Evolutionary conservation across 2,888 invertebrate genomes (phyloP).

Genomic region (Tortricodes alternella): DNA sequence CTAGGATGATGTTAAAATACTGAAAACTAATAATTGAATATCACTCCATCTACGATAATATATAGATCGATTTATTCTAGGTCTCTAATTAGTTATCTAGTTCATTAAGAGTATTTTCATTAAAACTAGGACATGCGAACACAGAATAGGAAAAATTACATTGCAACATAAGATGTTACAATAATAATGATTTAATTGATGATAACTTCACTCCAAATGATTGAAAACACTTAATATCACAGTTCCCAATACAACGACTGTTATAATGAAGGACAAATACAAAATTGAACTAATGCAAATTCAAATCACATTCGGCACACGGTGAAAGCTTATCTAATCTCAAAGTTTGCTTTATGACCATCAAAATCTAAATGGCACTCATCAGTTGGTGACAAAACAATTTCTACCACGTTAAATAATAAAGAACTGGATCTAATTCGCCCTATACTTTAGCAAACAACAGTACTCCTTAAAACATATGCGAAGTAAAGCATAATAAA

Average conservation of each 20-base stretch:
- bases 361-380: slow-evolving; percentile 78
- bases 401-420: slow-evolving; percentile 49
- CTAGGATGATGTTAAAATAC: slow-evolving; percentile 40
- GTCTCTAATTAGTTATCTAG: slow-evolving; percentile 31
- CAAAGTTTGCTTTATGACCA: slow-evolving; percentile 74
- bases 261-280: slow-evolving; percentile 47
- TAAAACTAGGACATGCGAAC: slow-evolving; percentile 50
- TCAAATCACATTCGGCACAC: slow-evolving; percentile 46
- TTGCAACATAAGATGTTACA: slow-evolving; percentile 24
- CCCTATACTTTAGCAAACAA: slow-evolving; percentile 1
- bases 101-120: slow-evolving; percentile 46
- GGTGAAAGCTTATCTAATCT: slow-evolving; percentile 50
- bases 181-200: slow-evolving; percentile 27
- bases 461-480: slow-evolving; percentile 5
- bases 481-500: background rate
- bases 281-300: slow-evolving; percentile 44
- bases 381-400: slow-evolving; percentile 74
- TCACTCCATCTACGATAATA: slow-evolving; percentile 36
- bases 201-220: slow-evolving; percentile 54
- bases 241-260: slow-evolving; percentile 76
- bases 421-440: slow-evolving; percentile 2
- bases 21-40: slow-evolving; percentile 42
- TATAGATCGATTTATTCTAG: slow-evolving; percentile 27
- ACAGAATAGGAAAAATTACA: slow-evolving; percentile 61
- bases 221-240: slow-evolving; percentile 82